Evolutionary conservation across 2,797 vertebrate genomes (phyloP), one percentile per base, ranked within the genome.

Genomic region (Streptopelia turtur): DNA sequence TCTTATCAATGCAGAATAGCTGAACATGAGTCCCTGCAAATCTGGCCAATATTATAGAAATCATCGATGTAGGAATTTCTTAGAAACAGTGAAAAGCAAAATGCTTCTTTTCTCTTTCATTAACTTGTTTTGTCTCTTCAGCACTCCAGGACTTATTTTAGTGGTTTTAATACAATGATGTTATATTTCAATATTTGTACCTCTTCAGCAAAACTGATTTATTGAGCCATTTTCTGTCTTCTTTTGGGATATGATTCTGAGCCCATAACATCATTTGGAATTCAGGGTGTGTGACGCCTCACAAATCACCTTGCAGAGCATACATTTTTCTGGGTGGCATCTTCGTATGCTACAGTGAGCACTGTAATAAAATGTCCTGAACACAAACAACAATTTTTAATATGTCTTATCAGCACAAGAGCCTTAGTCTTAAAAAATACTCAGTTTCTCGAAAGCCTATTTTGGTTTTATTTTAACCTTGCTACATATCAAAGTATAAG

Each of bases 391-490:
- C 13, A 59, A 55, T 80, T 91, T 97, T 95, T 92, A 70, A 84
- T 70, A 30, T 9, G 77, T 78, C 89, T 96, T 80, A 79, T 87
- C 17, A 96, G 95, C 85, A 86, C 64, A 10, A 82, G 60, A 86
- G 24, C 78, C 43, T 97, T 94, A 97, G 96, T 97, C 96, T 91
- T 97, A 65, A 96, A 96, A 97, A 97, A 95, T 94, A 93, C 47
- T 90, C 65, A 70, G 69, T 97, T 98, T 97, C 96, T 97, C 56
- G 1, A 96, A 97, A 97, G 95, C 95, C 87, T 93, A n/a, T 95
- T 97, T 97, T 97, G 94, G 96, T 94, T 96, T 97, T 90, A 95
- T 97, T 98, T 96, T 94, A 96, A 91, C 95, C 94, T 98, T 96
- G 95, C 92, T 95, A 87, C 90, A 86, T 96, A 97, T 98, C 97